Evolutionary conservation across 2,113 vertebrate species (phyloP).

Genomic region (Nyctereutes procyonoides): DNA sequence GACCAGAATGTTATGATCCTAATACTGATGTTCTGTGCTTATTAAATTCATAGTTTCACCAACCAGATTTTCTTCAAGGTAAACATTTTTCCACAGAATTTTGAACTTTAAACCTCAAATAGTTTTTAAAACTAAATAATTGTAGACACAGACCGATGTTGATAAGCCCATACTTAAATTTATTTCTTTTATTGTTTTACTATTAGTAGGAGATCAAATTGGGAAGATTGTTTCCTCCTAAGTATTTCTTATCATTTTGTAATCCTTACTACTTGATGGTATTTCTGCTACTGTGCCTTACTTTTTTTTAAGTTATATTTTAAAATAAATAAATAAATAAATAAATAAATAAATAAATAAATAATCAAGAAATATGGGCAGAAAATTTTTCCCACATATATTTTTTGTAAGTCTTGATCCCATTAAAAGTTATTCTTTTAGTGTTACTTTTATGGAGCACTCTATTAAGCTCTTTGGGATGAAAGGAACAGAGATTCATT

Average conservation of each 20-base stretch:
- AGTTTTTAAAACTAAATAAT: neutral
- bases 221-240: neutral
- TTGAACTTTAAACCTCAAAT: neutral
- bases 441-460: neutral
- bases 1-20: neutral
- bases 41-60: neutral
- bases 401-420: neutral
- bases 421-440: neutral
- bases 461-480: neutral
- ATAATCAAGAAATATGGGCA: neutral
- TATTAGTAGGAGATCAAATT: neutral
- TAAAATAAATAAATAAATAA: no score
- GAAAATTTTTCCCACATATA: neutral
- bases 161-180: neutral
- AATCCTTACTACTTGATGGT: neutral
- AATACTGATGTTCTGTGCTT: neutral
- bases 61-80: constrained; percentile 18
- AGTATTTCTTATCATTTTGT: neutral
- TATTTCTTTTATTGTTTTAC: neutral
- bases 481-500: neutral
- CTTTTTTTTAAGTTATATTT: neutral
- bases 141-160: neutral
- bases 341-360: no score
- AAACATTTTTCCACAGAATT: neutral
- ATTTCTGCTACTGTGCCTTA: neutral